Conservation (phyloP, 2,888 invertebrate genomes). For the Orthonevra nobilis region DNA sequence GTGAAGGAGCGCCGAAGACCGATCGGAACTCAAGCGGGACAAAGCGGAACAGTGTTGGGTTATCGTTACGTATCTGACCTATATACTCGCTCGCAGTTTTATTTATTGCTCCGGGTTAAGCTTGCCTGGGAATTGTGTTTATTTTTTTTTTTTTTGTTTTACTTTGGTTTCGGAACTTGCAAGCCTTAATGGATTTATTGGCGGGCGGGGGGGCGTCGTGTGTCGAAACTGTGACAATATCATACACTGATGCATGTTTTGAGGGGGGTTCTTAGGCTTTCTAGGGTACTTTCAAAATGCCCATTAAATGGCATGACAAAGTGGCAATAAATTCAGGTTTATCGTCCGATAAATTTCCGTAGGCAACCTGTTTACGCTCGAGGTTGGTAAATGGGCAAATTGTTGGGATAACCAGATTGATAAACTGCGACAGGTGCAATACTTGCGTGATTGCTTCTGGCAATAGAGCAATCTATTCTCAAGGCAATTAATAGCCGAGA, state of each 20-base stretch:
- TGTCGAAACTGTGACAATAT: conserved; percentile 24
- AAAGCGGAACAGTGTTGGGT: conserved; percentile 53
- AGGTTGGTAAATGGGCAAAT: conserved; percentile 25
- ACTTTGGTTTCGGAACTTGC: not conserved
- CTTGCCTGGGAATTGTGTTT: conserved; percentile 34
- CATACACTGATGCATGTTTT: not conserved
- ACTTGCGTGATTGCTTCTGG: conserved; percentile 24
- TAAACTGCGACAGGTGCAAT: conserved; percentile 46
- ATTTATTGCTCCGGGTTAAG: conserved; percentile 53
- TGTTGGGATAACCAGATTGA: conserved; percentile 32
- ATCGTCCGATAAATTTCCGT: conserved; percentile 21
- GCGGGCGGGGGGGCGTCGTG: no score
- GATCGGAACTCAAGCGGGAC: conserved; percentile 38
- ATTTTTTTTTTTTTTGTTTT: no score
- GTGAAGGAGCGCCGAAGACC: conserved; percentile 7
- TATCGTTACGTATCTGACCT: conserved; percentile 56
- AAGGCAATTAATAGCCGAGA: no score
- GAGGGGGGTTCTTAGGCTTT: not conserved
- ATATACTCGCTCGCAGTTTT: conserved; percentile 43
- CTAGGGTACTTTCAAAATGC: not conserved
- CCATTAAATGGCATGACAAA: conserved; percentile 32
- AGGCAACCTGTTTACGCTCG: conserved; percentile 10
- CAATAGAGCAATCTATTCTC: no score
- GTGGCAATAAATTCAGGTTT: conserved; percentile 51
- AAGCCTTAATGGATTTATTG: conserved; percentile 30